phyloP scores from a whole-genome alignment of 2,888 invertebrate species.

The Noctua comes region DNA sequence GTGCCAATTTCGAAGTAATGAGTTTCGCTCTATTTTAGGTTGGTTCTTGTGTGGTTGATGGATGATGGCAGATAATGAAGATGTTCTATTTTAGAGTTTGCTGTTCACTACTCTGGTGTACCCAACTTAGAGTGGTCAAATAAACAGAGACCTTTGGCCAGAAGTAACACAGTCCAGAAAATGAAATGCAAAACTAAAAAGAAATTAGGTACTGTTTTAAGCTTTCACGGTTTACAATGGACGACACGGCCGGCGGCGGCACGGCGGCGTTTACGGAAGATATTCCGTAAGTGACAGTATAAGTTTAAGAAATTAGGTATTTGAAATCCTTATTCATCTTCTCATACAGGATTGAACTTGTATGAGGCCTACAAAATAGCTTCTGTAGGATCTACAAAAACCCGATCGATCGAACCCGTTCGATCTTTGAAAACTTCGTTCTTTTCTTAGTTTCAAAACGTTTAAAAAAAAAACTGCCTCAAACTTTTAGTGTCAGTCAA shows the following conservation, averaged over 20 bases:
- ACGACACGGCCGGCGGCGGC: too few relatives aligned
- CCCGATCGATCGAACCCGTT: too few relatives aligned
- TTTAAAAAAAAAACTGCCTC: background rate
- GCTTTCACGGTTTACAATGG: too few relatives aligned
- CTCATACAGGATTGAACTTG: background rate
- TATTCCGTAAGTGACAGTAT: too few relatives aligned
- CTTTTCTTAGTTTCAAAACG: background rate
- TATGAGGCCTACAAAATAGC: background rate
- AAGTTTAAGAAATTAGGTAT: background rate
- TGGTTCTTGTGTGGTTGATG: constrained; percentile 20
- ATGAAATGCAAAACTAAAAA: background rate
- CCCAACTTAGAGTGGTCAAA: background rate
- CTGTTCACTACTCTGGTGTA: background rate
- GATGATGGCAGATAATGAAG: constrained; percentile 20
- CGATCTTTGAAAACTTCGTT: background rate
- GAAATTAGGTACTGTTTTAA: background rate
- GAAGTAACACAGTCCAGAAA: background rate
- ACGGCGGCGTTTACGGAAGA: too few relatives aligned
- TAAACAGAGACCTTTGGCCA: background rate
- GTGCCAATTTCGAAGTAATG: constrained; percentile 21
- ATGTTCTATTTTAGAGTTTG: constrained; percentile 5
- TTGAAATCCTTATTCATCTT: background rate
- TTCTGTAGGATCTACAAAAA: background rate
- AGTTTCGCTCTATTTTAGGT: constrained; percentile 22
- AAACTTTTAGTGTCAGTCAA: background rate